Evolutionary conservation across 1,140 invertebrate species (phyloP).

Genomic region (Formica exsecta): DNA sequence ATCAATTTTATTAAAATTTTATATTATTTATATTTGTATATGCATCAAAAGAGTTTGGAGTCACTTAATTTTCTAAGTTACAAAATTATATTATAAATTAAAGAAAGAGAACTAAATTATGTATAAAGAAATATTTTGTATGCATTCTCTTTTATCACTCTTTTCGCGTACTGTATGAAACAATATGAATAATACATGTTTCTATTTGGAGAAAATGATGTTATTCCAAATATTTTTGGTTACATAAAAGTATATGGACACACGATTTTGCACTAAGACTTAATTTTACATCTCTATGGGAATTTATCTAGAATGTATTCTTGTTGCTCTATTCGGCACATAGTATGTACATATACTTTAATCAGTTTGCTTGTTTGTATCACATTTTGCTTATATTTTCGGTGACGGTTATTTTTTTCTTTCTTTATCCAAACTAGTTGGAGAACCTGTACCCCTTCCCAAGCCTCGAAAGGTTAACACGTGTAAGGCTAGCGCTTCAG

Average conservation of each 20-base stretch:
- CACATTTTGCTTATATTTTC: constrained; percentile 45
- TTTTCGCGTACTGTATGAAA: not conserved
- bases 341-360: not conserved
- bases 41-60: not conserved
- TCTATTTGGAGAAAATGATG: not conserved
- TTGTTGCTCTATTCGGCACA: not conserved
- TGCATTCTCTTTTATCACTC: not conserved
- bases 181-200: not conserved
- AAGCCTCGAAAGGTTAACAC: constrained; percentile 75
- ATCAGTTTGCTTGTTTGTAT: not conserved
- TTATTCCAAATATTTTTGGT: not conserved
- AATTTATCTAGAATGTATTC: not conserved
- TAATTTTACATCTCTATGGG: not conserved
- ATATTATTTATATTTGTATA: not conserved
- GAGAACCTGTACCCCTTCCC: constrained; percentile 72
- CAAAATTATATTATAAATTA: not conserved
- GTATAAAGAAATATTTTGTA: not conserved
- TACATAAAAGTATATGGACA: not conserved
- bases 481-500: constrained; percentile 15
- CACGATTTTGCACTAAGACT: not conserved
- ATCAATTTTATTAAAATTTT: not conserved
- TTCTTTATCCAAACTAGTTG: constrained; percentile 66
- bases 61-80: not conserved
- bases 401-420: constrained; percentile 69
- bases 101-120: not conserved